phyloP scores from a whole-genome alignment of 2,113 vertebrate species.

The Takifugu flavidus region DNA sequence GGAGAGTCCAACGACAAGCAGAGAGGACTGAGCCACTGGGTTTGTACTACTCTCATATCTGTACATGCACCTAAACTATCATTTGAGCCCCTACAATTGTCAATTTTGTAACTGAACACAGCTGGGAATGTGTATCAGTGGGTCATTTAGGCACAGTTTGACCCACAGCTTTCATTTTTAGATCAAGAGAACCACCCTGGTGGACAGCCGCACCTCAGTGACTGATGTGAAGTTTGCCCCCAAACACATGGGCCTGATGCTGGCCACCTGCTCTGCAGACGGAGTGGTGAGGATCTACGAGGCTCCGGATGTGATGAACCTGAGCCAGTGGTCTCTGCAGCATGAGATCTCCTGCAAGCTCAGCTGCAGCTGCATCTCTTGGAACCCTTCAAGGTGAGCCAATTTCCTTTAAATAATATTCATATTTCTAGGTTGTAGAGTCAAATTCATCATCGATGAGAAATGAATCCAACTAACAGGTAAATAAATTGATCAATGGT shows the following conservation, averaged over 20 bases:
- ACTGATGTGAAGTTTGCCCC: conserved; percentile 98
- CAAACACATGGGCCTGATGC: conserved; percentile 97
- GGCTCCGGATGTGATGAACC: conserved; percentile 97
- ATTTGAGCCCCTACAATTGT: not conserved
- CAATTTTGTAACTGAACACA: not conserved
- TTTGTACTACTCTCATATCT: conserved; percentile 55
- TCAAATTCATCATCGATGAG: too few species aligned
- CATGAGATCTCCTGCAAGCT: conserved; percentile 97
- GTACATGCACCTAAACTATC: not conserved
- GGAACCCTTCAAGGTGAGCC: conserved; percentile 94
- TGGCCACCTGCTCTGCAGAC: conserved; percentile 95
- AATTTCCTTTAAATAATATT: too few species aligned
- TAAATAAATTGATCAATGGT: too few species aligned
- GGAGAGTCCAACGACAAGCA: conserved; percentile 98
- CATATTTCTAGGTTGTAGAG: too few species aligned
- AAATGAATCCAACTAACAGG: too few species aligned
- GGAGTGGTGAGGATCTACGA: conserved; percentile 96
- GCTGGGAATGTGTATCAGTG: not conserved
- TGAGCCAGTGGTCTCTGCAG: conserved; percentile 97
- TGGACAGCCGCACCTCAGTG: conserved; percentile 96
- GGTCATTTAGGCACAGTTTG: too few species aligned
- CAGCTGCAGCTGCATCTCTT: conserved; percentile 97
- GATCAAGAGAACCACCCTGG: conserved; percentile 97
- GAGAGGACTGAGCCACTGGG: conserved; percentile 96
- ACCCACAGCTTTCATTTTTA: conserved; percentile 39